Conservation (phyloP, 2,113 vertebrate genomes). For the Callionymus lyra region DNA sequence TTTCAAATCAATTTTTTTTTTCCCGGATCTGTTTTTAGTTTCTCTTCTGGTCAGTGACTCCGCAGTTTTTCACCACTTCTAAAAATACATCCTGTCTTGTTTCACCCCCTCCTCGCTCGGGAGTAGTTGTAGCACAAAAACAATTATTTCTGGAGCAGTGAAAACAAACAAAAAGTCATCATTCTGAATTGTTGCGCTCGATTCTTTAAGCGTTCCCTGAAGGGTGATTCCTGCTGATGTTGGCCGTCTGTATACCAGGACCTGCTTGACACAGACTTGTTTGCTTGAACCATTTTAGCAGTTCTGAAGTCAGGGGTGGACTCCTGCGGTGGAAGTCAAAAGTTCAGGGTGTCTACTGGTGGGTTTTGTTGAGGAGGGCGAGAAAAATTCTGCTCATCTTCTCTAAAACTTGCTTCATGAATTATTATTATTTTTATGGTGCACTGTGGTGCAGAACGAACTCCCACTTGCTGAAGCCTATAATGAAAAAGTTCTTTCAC, state of each 20-base stretch:
- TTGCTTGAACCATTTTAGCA: constrained; percentile 5
- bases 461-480: too few species aligned
- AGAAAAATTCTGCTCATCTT: neutral
- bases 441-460: too few species aligned
- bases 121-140: constrained; percentile 21
- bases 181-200: neutral
- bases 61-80: constrained; percentile 50
- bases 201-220: constrained; percentile 22
- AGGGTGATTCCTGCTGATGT: neutral
- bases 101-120: constrained; percentile 13
- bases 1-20: neutral
- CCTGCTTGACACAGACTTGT: neutral
- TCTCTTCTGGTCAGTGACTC: constrained; percentile 40
- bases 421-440: too few species aligned
- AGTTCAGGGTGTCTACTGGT: constrained; percentile 29
- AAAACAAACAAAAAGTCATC: neutral
- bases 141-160: constrained; percentile 4
- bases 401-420: too few species aligned
- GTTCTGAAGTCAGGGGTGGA: neutral
- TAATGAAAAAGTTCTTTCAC: too few species aligned
- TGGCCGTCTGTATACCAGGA: constrained; percentile 6
- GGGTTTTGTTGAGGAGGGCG: neutral
- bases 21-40: constrained; percentile 26
- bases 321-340: constrained; percentile 23
- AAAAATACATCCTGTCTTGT: constrained; percentile 33